Percentiles rank a stretch among this genome's conserved stretches.
Evolutionary conservation across 2,888 invertebrate genomes (phyloP).

Genomic region (Himalopsyche anomala): DNA sequence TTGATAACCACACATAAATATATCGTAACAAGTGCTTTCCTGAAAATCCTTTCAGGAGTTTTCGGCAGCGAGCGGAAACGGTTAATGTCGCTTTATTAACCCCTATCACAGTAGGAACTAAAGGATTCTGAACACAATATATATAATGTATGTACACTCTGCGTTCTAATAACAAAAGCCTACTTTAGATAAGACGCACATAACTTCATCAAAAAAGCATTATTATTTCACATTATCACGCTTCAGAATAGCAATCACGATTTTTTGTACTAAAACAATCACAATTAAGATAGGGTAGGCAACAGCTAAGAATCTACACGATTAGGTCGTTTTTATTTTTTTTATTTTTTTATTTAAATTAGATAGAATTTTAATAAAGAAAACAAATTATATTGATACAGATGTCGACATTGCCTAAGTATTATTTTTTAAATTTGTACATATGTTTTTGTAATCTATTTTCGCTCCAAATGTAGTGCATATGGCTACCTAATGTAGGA

Average conservation of each 20-base stretch:
- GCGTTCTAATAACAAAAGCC: slow-evolving; percentile 38
- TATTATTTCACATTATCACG: slow-evolving; percentile 2
- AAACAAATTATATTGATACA: too few relatives aligned
- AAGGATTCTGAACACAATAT: slow-evolving; percentile 42
- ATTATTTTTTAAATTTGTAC: too few relatives aligned
- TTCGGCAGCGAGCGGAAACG: slow-evolving; percentile 42
- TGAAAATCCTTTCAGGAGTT: slow-evolving; percentile 38
- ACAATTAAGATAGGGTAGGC: background rate
- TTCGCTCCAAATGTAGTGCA: too few relatives aligned
- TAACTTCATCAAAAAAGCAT: slow-evolving; percentile 39
- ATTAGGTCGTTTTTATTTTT: too few relatives aligned
- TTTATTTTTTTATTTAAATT: too few relatives aligned
- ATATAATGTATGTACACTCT: slow-evolving; percentile 24
- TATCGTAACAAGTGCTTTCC: slow-evolving; percentile 42
- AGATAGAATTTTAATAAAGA: too few relatives aligned
- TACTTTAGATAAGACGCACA: slow-evolving; percentile 21
- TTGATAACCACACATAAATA: slow-evolving; percentile 17
- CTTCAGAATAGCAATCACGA: background rate
- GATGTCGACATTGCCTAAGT: too few relatives aligned
- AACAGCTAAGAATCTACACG: background rate
- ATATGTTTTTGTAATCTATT: too few relatives aligned
- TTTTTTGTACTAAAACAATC: background rate
- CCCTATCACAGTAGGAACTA: slow-evolving; percentile 42
- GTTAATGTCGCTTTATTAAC: slow-evolving; percentile 43
- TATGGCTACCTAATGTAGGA: too few relatives aligned